Conservation (phyloP, 2,113 vertebrate species). For the Phyllopteryx taeniolatus region DNA sequence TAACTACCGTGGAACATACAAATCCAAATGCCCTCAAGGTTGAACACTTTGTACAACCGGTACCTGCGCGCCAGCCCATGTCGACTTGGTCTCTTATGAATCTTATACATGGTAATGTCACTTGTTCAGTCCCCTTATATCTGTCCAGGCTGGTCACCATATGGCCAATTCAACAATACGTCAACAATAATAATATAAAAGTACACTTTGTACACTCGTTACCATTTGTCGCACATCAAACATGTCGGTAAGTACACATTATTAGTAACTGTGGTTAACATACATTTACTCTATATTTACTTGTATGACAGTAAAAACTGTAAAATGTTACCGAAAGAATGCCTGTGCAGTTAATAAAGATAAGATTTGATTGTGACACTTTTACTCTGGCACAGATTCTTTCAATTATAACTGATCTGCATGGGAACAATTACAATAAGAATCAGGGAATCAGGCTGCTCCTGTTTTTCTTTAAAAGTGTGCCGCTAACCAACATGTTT, state of each 20-base stretch:
- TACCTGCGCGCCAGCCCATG: neutral
- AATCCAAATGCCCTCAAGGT: neutral
- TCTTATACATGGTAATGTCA: neutral
- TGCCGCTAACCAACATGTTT: constrained; percentile 23
- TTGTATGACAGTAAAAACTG: neutral
- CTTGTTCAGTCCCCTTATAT: neutral
- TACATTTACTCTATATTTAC: too few species aligned
- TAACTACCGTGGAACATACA: neutral
- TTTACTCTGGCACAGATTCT: neutral
- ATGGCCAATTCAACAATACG: too few species aligned
- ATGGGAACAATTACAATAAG: neutral
- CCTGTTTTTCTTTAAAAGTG: neutral
- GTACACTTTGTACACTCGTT: too few species aligned
- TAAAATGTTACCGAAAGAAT: neutral
- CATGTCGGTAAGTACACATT: too few species aligned
- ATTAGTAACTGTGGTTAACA: too few species aligned
- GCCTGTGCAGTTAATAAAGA: neutral
- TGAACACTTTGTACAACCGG: neutral
- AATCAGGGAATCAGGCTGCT: neutral
- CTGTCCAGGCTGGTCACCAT: neutral
- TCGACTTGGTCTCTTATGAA: neutral
- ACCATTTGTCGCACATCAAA: too few species aligned
- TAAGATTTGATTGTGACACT: neutral
- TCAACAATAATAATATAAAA: too few species aligned
- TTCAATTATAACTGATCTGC: constrained; percentile 4